Conservation (phyloP, 2,797 vertebrate species). For the Carduelis carduelis region DNA sequence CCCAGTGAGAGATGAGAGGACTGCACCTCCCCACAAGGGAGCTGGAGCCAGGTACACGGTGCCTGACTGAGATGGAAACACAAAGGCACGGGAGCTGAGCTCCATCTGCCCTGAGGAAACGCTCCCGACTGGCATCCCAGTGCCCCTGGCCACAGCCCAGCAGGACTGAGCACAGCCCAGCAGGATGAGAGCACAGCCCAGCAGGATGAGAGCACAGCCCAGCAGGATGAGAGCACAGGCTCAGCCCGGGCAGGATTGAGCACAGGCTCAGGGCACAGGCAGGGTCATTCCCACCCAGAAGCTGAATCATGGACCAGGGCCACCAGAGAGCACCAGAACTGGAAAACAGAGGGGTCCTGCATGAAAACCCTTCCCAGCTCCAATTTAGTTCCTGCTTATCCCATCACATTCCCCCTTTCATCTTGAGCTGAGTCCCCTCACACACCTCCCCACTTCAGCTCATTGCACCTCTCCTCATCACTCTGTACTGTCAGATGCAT, state of each 20-base stretch:
- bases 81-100: neutral
- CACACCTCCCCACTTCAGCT: neutral
- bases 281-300: neutral
- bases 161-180: neutral
- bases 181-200: neutral
- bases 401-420: neutral
- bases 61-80: neutral
- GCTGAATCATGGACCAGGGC: neutral
- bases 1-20: rapidly evolving
- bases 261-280: neutral
- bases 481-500: neutral
- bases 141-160: neutral
- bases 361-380: neutral
- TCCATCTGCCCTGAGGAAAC: neutral
- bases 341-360: neutral
- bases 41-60: neutral
- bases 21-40: neutral
- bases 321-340: neutral
- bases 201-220: neutral
- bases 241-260: no score
- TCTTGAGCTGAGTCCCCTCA: neutral
- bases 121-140: neutral
- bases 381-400: neutral
- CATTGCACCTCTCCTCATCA: neutral
- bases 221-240: no score